These are phyloP conservation scores for Myotis yumanensis DNA, from an alignment of 2,113 vertebrate genomes.

Conservation along the genomic window DNA sequence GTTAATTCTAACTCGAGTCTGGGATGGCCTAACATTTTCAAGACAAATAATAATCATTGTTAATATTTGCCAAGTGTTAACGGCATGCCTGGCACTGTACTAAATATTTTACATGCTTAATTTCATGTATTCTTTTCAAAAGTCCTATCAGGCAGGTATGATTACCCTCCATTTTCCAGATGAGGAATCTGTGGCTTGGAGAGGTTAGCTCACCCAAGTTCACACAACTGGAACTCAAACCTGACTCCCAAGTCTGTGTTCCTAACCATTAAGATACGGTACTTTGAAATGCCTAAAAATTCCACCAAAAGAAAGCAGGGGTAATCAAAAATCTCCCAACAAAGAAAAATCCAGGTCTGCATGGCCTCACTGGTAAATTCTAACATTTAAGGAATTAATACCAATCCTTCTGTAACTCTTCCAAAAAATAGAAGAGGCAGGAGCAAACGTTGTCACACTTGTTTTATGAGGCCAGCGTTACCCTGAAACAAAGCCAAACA, in stretches of 20 bases:
- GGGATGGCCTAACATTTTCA: background rate
- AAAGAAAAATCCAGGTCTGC: background rate
- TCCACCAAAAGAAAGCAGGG: background rate
- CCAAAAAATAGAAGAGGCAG: background rate
- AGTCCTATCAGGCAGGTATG: background rate
- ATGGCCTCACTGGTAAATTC: background rate
- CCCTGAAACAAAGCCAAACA: background rate
- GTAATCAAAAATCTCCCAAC: background rate
- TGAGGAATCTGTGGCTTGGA: background rate
- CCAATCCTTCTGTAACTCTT: background rate
- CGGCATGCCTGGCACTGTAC: background rate
- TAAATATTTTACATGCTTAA: background rate
- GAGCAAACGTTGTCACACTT: background rate
- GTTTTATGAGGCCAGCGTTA: background rate
- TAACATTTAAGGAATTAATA: background rate
- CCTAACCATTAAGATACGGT: background rate
- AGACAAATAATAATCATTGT: background rate
- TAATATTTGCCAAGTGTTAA: background rate
- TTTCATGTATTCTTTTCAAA: background rate
- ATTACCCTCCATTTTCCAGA: background rate
- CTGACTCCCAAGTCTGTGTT: background rate
- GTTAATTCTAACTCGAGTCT: slow-evolving; percentile 20
- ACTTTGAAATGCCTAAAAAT: background rate
- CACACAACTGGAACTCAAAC: background rate
- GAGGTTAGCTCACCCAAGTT: background rate